Conservation (phyloP, 2,113 vertebrate species). For the Chionodraco myersi region DNA sequence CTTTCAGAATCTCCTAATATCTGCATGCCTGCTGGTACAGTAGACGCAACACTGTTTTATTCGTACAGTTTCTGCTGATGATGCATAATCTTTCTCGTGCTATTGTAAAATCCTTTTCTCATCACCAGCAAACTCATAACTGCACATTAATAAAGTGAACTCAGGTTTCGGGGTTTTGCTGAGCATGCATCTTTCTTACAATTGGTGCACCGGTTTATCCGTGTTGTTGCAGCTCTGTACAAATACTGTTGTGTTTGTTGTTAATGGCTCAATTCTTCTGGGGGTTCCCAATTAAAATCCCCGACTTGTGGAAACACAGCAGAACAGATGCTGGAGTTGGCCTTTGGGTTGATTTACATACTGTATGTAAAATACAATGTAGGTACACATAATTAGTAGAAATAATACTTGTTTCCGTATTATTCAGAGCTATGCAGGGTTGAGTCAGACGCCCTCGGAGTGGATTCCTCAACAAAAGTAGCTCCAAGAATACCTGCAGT, state of each 20-base stretch:
- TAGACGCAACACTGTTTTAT: neutral
- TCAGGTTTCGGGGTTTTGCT: conserved; percentile 40
- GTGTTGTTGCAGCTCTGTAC: conserved; percentile 22
- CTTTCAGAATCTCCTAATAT: neutral
- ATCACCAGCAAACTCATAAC: conserved; percentile 9
- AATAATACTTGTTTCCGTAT: neutral
- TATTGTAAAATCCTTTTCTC: neutral
- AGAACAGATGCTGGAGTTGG: conserved; percentile 23
- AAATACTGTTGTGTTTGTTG: conserved; percentile 31
- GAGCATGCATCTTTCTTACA: conserved; percentile 40
- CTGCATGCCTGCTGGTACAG: neutral
- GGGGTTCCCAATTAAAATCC: conserved; percentile 36
- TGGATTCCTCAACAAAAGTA: neutral
- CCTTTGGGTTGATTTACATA: conserved; percentile 29
- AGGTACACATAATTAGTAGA: neutral
- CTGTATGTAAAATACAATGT: neutral
- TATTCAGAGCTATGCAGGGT: neutral
- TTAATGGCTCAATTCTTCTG: conserved; percentile 35
- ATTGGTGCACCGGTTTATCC: conserved; percentile 32
- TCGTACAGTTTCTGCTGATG: conserved; percentile 1
- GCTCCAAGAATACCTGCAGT: neutral
- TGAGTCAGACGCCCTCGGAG: neutral
- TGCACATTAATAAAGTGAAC: conserved; percentile 40
- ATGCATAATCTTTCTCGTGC: neutral
- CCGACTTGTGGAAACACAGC: neutral